These are phyloP conservation scores for Zootermopsis nevadensis DNA, from an alignment of 2,888 invertebrate species.

Conservation along the genomic window DNA sequence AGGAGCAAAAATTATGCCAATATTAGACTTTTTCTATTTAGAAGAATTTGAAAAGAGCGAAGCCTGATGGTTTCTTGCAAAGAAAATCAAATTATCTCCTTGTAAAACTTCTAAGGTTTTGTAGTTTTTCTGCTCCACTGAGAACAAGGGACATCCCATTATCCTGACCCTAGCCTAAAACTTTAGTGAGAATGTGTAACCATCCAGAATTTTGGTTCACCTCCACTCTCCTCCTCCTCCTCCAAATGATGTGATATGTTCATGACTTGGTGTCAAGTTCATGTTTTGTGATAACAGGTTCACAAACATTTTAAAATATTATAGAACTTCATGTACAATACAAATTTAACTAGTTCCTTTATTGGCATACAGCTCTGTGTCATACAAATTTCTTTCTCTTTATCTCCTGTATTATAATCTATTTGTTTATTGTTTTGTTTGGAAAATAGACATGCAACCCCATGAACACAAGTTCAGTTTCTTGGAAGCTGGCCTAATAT, in stretches of 20 bases:
- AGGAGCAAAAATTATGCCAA: too few species aligned
- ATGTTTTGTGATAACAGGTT: neutral
- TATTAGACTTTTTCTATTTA: too few species aligned
- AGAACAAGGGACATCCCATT: too few species aligned
- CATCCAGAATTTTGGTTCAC: too few species aligned
- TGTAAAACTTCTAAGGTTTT: too few species aligned
- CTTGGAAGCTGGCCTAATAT: neutral
- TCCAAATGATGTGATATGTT: neutral
- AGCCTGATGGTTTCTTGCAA: too few species aligned
- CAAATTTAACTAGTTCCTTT: neutral
- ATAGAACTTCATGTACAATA: neutral
- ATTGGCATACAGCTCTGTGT: neutral
- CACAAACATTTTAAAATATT: neutral
- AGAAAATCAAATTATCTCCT: too few species aligned
- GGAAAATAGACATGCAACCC: neutral
- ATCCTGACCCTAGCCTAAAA: too few species aligned
- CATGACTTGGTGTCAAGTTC: neutral
- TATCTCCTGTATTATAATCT: conserved; percentile 7
- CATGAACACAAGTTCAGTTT: neutral
- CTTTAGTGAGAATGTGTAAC: too few species aligned
- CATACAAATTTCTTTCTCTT: neutral
- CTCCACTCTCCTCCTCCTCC: too few species aligned
- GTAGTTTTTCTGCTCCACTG: too few species aligned
- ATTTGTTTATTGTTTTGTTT: conserved; percentile 24
- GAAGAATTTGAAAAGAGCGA: too few species aligned